Evolutionary conservation across 1,140 invertebrate species (phyloP), one percentile per base, ranked within the genome.

Genomic region (Psix sp.): DNA sequence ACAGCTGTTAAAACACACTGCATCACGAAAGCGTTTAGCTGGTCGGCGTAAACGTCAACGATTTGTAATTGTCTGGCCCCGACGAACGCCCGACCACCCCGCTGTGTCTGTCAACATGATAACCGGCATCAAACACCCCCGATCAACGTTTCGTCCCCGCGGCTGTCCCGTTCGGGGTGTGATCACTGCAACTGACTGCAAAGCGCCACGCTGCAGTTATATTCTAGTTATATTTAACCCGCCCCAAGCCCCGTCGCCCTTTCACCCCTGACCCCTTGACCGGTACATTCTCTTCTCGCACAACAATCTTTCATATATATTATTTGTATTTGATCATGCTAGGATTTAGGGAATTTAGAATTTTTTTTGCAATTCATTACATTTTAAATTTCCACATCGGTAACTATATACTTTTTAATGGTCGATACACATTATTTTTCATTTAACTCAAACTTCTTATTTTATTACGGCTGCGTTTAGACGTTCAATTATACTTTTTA

Each of bases 101-200:
- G 82, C 80, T 82, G 80, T 81, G 83, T 85, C 83, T 84, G 84
- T 85, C 83, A 85, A 85, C 84, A 84, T 86, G 84, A 86, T 85
- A 85, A 83, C 84, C 77, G 80, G 82, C 79, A 85, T 85, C 83
- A 85, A 85, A 84, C 82, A 85, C 80, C 82, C 82, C 81, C 70
- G 3, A 4, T 36, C 65, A 60, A 57, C 63, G 66, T 71, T 68
- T 31, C 63, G 33, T 60, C 68, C 78, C 70, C 70, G 46, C 31
- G 18, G 33, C 40, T 42, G 52, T 74, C 68, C 60, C 45, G 42
- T 35, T 54, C 38, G 49, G 49, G 49, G 49, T 71, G 48, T 68
- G 57, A 62, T 72, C 49, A 40, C 82, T 85, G 84, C 82, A 84
- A 85, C 84, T 84, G 84, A 85, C 83, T 86, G 84, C 80, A 79